A percentile compares a stretch with the other conserved stretches of the same genome.
These are phyloP conservation scores for Phylloscopus whistleri DNA, from an alignment of 2,113 vertebrate genomes.

Conservation along the genomic window DNA sequence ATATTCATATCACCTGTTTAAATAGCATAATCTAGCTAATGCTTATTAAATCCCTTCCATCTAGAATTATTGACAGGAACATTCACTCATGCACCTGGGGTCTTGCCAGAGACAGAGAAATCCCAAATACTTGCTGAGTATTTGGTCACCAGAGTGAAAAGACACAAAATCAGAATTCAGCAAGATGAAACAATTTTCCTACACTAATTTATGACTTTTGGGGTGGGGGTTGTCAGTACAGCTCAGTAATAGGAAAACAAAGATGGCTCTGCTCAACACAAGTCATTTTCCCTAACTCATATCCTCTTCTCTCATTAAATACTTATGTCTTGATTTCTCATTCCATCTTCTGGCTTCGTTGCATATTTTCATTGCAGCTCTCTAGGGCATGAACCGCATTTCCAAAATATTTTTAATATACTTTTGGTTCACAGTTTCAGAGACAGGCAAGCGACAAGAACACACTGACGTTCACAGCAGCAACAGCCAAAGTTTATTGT, in stretches of 20 bases:
- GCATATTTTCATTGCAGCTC: background rate
- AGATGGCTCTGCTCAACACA: background rate
- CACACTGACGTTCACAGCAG: background rate
- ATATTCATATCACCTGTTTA: background rate
- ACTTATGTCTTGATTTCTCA: background rate
- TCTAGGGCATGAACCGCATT: rapidly evolving
- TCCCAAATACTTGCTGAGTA: background rate
- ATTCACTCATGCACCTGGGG: background rate
- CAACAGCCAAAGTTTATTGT: background rate
- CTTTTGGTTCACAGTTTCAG: background rate
- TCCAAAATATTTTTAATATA: background rate
- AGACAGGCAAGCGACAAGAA: background rate
- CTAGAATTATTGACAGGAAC: background rate
- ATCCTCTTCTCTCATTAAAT: too few relatives aligned
- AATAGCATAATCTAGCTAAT: background rate
- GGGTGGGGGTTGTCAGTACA: rapidly evolving
- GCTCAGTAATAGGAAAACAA: background rate
- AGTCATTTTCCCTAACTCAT: background rate
- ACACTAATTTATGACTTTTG: background rate
- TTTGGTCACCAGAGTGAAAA: background rate
- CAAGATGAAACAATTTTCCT: background rate
- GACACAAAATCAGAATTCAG: background rate
- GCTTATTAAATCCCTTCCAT: background rate
- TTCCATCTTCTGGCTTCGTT: background rate
- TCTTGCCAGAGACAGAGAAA: background rate